phyloP scores from a whole-genome alignment of 30 jellyfish, hydroid and myxozoan species.

The Hydra vulgaris region DNA sequence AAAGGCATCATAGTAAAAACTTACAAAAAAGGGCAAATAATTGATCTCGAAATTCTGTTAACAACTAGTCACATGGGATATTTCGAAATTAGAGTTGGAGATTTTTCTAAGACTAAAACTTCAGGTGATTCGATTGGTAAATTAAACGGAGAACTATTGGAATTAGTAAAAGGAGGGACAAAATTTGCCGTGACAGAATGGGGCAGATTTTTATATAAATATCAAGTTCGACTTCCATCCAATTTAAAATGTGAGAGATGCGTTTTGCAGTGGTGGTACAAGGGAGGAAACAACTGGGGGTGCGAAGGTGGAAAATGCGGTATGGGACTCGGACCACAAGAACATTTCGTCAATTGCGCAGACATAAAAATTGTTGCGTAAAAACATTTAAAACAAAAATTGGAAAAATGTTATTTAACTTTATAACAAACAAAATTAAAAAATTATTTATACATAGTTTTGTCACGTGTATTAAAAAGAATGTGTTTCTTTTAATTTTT shows the following conservation, averaged over 20 bases:
- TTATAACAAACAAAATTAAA: too few species aligned
- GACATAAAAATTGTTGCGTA: neutral
- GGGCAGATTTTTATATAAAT: conserved; percentile 36
- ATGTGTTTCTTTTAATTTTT: too few species aligned
- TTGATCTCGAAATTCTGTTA: conserved; percentile 48
- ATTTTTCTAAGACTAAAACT: conserved; percentile 3
- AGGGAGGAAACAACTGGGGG: conserved; percentile 82
- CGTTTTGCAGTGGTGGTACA: conserved; percentile 79
- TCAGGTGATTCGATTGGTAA: conserved; percentile 48
- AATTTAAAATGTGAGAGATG: conserved; percentile 55
- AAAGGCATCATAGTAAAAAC: conserved; percentile 49
- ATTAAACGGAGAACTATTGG: conserved; percentile 31
- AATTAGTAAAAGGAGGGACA: conserved; percentile 48
- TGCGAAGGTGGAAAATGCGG: conserved; percentile 72
- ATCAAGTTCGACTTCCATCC: conserved; percentile 35
- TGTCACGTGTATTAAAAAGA: too few species aligned
- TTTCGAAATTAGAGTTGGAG: conserved; percentile 59
- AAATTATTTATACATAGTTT: too few species aligned
- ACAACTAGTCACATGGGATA: conserved; percentile 71
- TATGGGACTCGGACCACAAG: conserved; percentile 66
- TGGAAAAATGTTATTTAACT: neutral
- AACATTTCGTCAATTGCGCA: conserved; percentile 48
- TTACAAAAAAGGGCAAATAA: conserved; percentile 56
- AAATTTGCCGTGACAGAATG: conserved; percentile 51
- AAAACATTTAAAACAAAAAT: neutral